phyloP scores from a whole-genome alignment of 2,797 vertebrate species.

The Enteromius mattozi region DNA sequence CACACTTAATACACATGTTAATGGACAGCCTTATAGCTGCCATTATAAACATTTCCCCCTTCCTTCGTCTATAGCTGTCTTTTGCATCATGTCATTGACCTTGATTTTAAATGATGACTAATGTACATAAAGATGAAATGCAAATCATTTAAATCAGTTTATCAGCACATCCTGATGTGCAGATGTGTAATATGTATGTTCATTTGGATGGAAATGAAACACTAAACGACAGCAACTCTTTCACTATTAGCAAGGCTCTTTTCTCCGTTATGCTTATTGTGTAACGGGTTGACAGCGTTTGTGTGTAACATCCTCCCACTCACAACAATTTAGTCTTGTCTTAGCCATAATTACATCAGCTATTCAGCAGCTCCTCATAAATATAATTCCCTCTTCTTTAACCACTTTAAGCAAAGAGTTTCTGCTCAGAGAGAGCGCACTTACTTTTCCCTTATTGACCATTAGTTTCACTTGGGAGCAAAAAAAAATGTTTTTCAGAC shows the following conservation, averaged over 20 bases:
- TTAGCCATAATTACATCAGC: neutral
- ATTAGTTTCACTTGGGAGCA: slow-evolving; percentile 23
- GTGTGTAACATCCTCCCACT: slow-evolving; percentile 3
- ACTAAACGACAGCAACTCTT: neutral
- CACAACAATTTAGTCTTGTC: neutral
- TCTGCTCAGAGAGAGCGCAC: neutral
- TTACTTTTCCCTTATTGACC: neutral
- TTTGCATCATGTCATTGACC: neutral
- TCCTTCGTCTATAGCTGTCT: neutral
- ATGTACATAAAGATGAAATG: neutral
- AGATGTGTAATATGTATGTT: neutral
- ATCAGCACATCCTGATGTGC: neutral
- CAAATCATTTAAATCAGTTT: neutral
- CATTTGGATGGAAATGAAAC: neutral
- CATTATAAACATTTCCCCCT: neutral
- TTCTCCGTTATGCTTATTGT: slow-evolving; percentile 14
- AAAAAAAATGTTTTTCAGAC: neutral
- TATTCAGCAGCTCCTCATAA: neutral
- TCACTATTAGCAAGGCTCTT: slow-evolving; percentile 4
- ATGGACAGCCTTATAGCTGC: neutral
- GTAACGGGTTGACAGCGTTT: neutral
- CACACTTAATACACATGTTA: neutral
- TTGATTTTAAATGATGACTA: neutral
- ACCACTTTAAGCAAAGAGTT: slow-evolving; percentile 11
- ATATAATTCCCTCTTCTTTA: neutral